A percentile compares a stretch with the other conserved stretches of the same genome.
Conservation (phyloP, 2,888 invertebrate genomes). For the Reticulitermes lucifugus region DNA sequence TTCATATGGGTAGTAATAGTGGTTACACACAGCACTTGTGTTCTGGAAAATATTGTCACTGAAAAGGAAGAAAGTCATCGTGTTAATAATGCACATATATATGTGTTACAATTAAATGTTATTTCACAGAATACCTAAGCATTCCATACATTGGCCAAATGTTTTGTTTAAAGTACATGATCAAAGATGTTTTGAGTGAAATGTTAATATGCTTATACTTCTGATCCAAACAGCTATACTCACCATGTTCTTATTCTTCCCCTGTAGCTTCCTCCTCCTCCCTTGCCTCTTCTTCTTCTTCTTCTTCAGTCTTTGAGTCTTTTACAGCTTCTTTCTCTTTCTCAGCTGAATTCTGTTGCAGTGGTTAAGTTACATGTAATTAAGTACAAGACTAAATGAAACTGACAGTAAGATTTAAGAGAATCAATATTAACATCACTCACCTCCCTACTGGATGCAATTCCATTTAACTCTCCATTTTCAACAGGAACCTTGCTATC, state of each 20-base stretch:
- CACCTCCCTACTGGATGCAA: slow-evolving; percentile 64
- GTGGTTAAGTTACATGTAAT: no score
- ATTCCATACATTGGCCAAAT: no score
- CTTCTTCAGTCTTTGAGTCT: slow-evolving; percentile 43
- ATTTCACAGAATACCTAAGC: no score
- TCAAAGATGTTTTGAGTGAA: no score
- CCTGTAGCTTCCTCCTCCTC: slow-evolving; percentile 43
- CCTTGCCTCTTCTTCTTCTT: slow-evolving; percentile 40
- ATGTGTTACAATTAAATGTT: no score
- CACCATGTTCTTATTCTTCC: slow-evolving; percentile 31
- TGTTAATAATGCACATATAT: no score
- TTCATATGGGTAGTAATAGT: slow-evolving; percentile 6
- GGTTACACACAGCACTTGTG: not conserved
- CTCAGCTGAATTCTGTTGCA: slow-evolving; percentile 46
- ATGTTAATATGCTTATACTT: no score
- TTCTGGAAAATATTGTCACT: no score
- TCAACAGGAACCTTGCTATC: slow-evolving; percentile 47
- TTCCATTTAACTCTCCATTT: slow-evolving; percentile 59
- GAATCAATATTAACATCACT: slow-evolving; percentile 5
- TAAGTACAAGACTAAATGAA: no score
- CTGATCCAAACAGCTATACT: not conserved
- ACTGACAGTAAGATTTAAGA: no score
- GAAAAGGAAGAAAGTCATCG: no score
- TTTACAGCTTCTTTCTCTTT: slow-evolving; percentile 45
- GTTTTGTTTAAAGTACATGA: no score